Conservation (phyloP, 2,888 invertebrate species). For the Aricia artaxerxes region DNA sequence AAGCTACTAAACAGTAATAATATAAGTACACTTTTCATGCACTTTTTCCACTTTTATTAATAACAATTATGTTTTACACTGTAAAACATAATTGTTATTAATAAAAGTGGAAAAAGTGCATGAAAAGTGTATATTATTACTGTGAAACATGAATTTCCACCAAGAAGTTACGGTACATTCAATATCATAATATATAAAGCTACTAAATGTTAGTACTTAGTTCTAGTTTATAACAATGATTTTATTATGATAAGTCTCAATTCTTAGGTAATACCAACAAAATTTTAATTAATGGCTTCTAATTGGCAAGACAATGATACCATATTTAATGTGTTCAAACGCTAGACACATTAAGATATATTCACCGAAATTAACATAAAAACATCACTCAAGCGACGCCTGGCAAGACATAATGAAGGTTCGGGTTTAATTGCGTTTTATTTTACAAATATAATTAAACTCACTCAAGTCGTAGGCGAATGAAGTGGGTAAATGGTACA, state of each 20-base stretch:
- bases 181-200: no score
- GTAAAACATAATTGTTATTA: no score
- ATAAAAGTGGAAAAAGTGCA: no score
- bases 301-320: not conserved
- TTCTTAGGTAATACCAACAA: not conserved
- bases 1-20: no score
- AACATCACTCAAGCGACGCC: not conserved
- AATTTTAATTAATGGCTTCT: constrained; percentile 2
- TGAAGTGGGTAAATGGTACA: no score
- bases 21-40: no score
- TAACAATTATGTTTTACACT: no score
- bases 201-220: not conserved
- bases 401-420: not conserved
- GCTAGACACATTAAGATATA: constrained; percentile 17
- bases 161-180: no score
- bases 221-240: not conserved
- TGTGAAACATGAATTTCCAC: no score
- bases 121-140: no score
- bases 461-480: not conserved
- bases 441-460: constrained; percentile 19
- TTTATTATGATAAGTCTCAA: not conserved
- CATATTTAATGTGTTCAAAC: not conserved
- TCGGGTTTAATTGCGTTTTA: constrained; percentile 16
- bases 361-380: not conserved
- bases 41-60: no score